phyloP scores from a whole-genome alignment of 2,113 vertebrate genomes.

The Athene noctua region DNA sequence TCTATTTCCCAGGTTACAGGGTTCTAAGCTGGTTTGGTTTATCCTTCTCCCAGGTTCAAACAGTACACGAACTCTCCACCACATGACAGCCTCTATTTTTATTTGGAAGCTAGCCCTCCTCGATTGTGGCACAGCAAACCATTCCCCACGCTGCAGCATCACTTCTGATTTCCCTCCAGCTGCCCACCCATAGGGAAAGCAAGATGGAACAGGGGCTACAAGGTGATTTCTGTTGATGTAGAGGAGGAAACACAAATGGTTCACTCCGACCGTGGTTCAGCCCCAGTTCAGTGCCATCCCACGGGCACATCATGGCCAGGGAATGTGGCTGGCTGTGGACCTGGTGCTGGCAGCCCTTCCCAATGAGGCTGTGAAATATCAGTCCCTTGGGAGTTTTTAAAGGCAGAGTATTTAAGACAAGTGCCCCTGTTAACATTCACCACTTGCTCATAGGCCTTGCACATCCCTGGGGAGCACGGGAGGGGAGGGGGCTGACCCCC shows the following conservation, averaged over 20 bases:
- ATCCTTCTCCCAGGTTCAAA: background rate
- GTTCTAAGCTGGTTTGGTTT: background rate
- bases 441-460: background rate
- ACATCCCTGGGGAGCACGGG: background rate
- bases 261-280: background rate
- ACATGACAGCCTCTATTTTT: background rate
- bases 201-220: background rate
- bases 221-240: background rate
- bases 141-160: background rate
- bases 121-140: accelerated
- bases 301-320: background rate
- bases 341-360: background rate
- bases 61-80: background rate
- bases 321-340: background rate
- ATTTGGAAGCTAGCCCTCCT: background rate
- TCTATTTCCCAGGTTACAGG: background rate
- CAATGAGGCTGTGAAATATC: background rate
- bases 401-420: background rate
- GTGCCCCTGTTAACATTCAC: background rate
- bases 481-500: background rate
- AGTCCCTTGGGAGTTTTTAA: background rate
- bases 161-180: background rate
- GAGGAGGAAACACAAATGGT: background rate
- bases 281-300: background rate
- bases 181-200: accelerated